Base-by-base conservation (phyloP, 2,797 vertebrate genomes). In the Protosalanx chinensis region DNA sequence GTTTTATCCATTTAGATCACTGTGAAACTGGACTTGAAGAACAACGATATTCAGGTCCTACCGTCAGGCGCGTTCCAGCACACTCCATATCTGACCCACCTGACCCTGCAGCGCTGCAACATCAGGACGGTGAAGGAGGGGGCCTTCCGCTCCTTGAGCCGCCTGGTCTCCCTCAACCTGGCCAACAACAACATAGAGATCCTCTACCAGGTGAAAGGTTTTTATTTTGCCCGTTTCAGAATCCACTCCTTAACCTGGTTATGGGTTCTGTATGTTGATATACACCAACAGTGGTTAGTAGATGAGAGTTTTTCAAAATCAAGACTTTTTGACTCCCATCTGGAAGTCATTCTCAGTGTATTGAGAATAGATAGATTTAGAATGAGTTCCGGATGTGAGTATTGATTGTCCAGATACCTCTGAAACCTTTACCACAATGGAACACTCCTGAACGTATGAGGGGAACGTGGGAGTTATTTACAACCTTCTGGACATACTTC, bases 71-170 rank as follows among this genome's bases (percentile, higher is more conserved):
- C 91, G 1, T 97, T 98, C 79, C 75, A 76, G 4, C 76, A 79
- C 70, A 93, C 91, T 0, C 95, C 93, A 0, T 90, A 95, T 80
- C 93, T 98, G 75, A 96, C 94, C 0, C 94, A 95, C 51, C 90
- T 98, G 81, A 93, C 91, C 81, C 87, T 98, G 83, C 94, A 93
- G 88, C 88, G 65, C 77, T 95, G 95, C 78, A 90, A 91, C 67
- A 88, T 96, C 72, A 80, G 91, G 56, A 86, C 33, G 23, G 90
- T 98, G 70, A 91, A 88, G 4, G 96, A 98, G 76, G 96, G 96
- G 0, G 94, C 96, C 13, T 97, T 98, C 82, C 88, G 94, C 0
- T 91, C 90, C 1, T 93, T 98, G 67, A 93, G 94, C 2, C 94
- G 94, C 13, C 81, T 96, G 66, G 81, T 95, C n/a, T 91, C 90